A percentile compares a stretch with the other conserved stretches of the same genome.
phyloP scores from a whole-genome alignment of 30 jellyfish, hydroid and myxozoan genomes.

The Clytia hemisphaerica region DNA sequence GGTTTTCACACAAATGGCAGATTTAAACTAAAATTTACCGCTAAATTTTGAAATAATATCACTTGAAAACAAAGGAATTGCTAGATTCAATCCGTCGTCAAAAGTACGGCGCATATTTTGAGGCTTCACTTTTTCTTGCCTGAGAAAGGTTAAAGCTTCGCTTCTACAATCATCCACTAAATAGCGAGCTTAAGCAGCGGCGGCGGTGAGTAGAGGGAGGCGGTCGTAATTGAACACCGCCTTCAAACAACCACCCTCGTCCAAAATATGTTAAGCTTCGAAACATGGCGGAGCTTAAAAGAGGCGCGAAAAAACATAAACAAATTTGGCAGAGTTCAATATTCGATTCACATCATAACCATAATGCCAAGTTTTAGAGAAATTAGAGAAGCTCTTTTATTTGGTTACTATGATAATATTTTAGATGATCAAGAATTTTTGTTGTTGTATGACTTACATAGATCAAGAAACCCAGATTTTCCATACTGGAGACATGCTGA shows the following conservation, averaged over 20 bases:
- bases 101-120: too few species aligned
- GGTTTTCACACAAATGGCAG: too few species aligned
- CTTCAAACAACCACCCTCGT: not conserved
- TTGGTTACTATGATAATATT: conserved; percentile 9
- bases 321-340: not conserved
- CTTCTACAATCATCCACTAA: too few species aligned
- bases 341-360: conserved; percentile 1
- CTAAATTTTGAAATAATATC: too few species aligned
- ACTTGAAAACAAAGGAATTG: too few species aligned
- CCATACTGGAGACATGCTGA: conserved; percentile 43
- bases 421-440: not conserved
- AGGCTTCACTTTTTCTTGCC: too few species aligned
- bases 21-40: too few species aligned
- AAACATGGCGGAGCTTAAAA: conserved; percentile 16
- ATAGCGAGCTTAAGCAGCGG: conserved; percentile 28
- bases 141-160: too few species aligned
- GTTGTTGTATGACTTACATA: conserved; percentile 13
- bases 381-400: conserved; percentile 16
- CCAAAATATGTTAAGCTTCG: not conserved
- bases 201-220: not conserved
- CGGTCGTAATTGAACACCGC: not conserved
- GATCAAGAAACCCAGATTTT: conserved; percentile 31
- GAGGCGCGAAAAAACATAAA: not conserved
- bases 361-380: conserved; percentile 11
- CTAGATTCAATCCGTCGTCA: too few species aligned